Evolutionary conservation across 2,113 vertebrate species (phyloP), one percentile per base, ranked within the genome.

Genomic region (Labeo rohita): DNA sequence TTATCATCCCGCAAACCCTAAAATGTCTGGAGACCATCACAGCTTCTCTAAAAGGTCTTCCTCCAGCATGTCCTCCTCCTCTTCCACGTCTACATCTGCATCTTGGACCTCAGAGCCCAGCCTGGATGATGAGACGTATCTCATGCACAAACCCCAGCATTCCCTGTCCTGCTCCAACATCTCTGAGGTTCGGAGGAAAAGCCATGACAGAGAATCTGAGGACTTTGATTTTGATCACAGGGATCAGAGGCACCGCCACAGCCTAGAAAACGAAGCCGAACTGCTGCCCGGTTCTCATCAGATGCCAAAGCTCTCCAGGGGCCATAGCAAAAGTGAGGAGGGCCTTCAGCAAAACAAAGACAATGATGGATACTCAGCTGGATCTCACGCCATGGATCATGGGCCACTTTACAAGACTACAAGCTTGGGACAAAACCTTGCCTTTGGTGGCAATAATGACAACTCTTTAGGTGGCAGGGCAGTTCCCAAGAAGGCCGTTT

Each of bases 121-220:
- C 56, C 66, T 91, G 4, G 94, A 93, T 4, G 90, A 92, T 61
- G 86, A 91, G 6, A 85, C 89, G 50, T 91, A 91, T 86, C 86
- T 91, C 21, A 80, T 54, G 61, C 88, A 87, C 6, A 91, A 90
- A 59, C 93, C 92, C 18, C 91, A 89, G 18, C 94, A 95, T 8
- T 95, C 95, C 13, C 88, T 94, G 18, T 95, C 96, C 59, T 95
- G 95, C 86, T 92, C 93, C 83, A 94, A 96, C 83, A 92, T 95
- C 39, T 43, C 89, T 10, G 92, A 93, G 18, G 89, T 87, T 4
- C 90, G 79, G 45, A 73, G 84, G 34, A 92, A 80, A 54, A 92
- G 92, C 54, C 87, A 45, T 49, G 89, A 89, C 13, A 88, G 93
- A 0, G 82, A 91, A 63, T 34, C 68, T 1, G 75, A 89, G n/a